A percentile compares a stretch with the other conserved stretches of the same genome.
Conservation (phyloP, 2,888 invertebrate genomes). For the Oscheius sp. region DNA sequence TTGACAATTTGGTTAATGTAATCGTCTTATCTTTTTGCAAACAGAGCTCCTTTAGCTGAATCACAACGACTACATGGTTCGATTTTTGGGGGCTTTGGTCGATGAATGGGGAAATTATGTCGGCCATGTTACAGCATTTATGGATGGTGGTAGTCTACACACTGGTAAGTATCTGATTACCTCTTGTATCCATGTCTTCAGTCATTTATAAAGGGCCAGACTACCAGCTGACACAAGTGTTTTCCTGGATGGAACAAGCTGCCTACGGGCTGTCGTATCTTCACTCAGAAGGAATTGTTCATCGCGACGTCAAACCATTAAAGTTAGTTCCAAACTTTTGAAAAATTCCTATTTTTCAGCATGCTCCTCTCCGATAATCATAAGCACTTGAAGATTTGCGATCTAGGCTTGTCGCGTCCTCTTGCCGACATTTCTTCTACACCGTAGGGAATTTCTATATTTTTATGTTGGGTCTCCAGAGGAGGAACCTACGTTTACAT, state of each 20-base stretch:
- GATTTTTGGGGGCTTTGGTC: too few relatives aligned
- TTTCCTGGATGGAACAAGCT: slow-evolving; percentile 3
- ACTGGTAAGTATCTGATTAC: too few relatives aligned
- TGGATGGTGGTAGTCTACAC: too few relatives aligned
- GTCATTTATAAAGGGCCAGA: not conserved
- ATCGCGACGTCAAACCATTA: slow-evolving; percentile 1
- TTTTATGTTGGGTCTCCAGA: not conserved
- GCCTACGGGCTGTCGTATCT: not conserved
- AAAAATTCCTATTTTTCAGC: not conserved
- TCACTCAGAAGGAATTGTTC: not conserved
- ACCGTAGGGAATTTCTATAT: not conserved
- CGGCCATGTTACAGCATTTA: too few relatives aligned
- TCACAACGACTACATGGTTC: too few relatives aligned
- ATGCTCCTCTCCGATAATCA: not conserved
- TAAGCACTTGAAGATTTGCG: not conserved
- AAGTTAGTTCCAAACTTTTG: not conserved
- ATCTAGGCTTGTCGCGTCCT: not conserved
- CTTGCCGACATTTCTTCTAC: not conserved
- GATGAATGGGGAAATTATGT: too few relatives aligned
- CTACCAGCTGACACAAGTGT: not conserved
- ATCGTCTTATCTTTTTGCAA: too few relatives aligned
- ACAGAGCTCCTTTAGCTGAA: too few relatives aligned
- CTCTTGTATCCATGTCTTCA: not conserved
- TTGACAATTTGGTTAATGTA: too few relatives aligned
- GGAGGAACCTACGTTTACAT: not conserved